phyloP scores from a whole-genome alignment of 2,888 invertebrate genomes.

The Archips xylosteana region DNA sequence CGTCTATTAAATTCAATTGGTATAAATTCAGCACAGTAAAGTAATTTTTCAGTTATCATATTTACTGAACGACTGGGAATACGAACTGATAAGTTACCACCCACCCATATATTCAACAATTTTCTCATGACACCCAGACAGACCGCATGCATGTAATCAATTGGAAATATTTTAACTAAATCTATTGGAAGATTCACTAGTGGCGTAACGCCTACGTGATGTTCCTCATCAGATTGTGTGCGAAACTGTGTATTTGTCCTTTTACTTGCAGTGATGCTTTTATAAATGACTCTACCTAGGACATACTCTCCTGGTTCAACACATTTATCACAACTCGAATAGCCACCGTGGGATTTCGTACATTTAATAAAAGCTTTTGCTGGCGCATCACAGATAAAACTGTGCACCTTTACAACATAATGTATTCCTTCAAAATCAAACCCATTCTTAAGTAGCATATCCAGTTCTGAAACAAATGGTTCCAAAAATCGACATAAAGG shows the following conservation, averaged over 20 bases:
- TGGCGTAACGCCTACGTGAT: neutral
- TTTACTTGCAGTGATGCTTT: neutral
- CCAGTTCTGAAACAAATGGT: constrained; percentile 3
- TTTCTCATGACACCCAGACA: constrained; percentile 15
- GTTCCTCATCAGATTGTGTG: neutral
- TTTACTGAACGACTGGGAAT: constrained; percentile 1
- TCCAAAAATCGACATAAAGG: neutral
- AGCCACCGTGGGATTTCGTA: constrained; percentile 14
- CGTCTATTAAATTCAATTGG: constrained; percentile 21
- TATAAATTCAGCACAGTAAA: neutral
- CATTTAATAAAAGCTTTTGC: constrained; percentile 17
- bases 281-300: constrained; percentile 10
- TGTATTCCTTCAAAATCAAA: neutral
- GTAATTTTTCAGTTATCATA: neutral
- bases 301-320: constrained; percentile 12
- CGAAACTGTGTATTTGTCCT: constrained; percentile 6
- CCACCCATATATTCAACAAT: constrained; percentile 2
- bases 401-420: constrained; percentile 8
- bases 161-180: constrained; percentile 2
- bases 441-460: neutral
- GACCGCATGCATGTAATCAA: constrained; percentile 20
- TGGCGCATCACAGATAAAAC: constrained; percentile 18
- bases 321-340: constrained; percentile 16
- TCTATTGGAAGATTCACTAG: neutral
- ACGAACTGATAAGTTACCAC: neutral